Conservation (phyloP, 2,888 invertebrate genomes). For the Selenia dentaria region DNA sequence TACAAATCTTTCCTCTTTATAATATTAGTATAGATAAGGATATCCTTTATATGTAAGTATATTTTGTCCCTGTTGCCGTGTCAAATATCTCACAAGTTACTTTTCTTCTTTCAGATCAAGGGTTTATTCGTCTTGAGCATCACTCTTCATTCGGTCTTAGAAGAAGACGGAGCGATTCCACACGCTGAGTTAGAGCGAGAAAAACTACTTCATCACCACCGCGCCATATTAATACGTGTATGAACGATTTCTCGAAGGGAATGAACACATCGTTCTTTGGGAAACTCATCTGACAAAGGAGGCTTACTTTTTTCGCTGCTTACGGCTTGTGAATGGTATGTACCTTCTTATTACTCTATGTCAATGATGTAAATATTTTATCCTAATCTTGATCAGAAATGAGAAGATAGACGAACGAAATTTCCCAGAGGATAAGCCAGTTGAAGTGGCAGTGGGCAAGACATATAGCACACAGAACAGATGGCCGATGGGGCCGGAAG, state of each 20-base stretch:
- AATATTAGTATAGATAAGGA: no score
- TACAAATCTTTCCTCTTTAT: no score
- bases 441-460: no score
- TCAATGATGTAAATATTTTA: no score
- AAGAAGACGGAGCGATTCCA: constrained; percentile 18
- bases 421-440: no score
- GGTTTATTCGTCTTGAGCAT: constrained; percentile 4
- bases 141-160: constrained; percentile 1
- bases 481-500: no score
- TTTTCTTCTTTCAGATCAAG: constrained; percentile 25
- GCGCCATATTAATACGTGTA: constrained; percentile 32
- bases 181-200: constrained; percentile 28
- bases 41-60: no score
- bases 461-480: no score
- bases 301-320: constrained; percentile 25
- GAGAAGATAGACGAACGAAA: no score
- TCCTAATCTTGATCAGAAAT: no score
- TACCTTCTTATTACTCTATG: constrained; percentile 1
- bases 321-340: constrained; percentile 50
- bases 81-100: no score
- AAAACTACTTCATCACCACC: constrained; percentile 18
- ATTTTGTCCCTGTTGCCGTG: no score
- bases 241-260: constrained; percentile 38
- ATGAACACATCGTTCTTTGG: constrained; percentile 36
- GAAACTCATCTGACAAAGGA: constrained; percentile 33